Base-by-base conservation (phyloP, 2,888 invertebrate genomes). In the Cephonodes hylas region DNA sequence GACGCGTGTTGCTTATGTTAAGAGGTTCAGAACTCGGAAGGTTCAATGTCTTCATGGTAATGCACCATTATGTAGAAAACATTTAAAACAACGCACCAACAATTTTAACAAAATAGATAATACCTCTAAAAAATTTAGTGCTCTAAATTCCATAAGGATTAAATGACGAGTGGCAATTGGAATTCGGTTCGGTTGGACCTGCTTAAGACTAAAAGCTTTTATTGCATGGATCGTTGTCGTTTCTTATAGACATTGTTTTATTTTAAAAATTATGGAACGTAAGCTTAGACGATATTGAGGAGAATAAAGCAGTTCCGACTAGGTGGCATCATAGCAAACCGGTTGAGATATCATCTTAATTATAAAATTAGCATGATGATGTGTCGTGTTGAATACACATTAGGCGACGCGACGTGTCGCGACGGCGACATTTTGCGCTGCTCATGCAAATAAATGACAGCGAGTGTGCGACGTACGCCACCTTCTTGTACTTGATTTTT, bases 1-100 rank as follows among this genome's bases (percentile, higher is more conserved):
- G 74, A 64, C 70, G 66, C 66, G 75, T 74, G 71, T 74, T 67
- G 74, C 77, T 73, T 74, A 75, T 82, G 84, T 81, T 81, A 78
- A 74, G 75, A 76, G 77, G 85, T 86, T 88, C 88, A 85, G 79
- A 76, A 77, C 77, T 73, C 53, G 72, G 70, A 81, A 87, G 80
- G 89, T 88, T 87, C 86, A 89, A 83, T 83, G 88, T 85, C 82
- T 87, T 72, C 74, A 72, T 72, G 77, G 80, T 81, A 84, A 85
- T 76, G 81, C 77, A 78, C 82, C 79, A 77, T 80, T 77, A 79
- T 77, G 79, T 73, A 79, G 75, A 76, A 81, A 74, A 78, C 77
- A 76, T 81, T 84, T 84, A 84, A 53, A 84, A 89, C 86, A 88
- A 87, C 85, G 79, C 77, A 71, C 75, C 77, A 76, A 81, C 82